Base-by-base conservation (phyloP, 2,113 vertebrate genomes). In the Piliocolobus tephrosceles region DNA sequence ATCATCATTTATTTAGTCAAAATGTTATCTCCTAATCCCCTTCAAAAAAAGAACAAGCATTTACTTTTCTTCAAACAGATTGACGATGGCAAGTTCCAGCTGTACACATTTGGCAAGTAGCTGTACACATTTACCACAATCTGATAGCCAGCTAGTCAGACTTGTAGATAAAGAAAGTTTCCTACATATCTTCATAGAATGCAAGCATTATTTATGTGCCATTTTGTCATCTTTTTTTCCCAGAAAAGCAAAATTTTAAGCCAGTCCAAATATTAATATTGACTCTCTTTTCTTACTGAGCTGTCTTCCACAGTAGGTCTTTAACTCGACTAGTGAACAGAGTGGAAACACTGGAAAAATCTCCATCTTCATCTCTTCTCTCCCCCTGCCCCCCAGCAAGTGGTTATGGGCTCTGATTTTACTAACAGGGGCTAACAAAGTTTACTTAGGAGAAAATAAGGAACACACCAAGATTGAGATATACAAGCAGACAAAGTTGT, bases 31-130 rank as follows among this genome's bases (percentile, higher is more conserved):
- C 94, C 91, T 92, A 83, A 73, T 64, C 64, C 43, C 32, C 52
- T 30, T 66, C 88, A 89, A 84, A 94, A 22, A 52, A 47, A 55
- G 92, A 98, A 78, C 79, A 97, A 97, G 96, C 94, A 90, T 85
- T 96, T 97, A 84, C 97, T 97, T 98, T 96, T 98, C 87, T 98
- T 95, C 97, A 97, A 89, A 97, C 95, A 98, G 95, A 38, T 92
- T 96, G 95, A 97, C 92, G 92, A 47, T 97, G 81, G 91, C 81
- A 95, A 98, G 72, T 97, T 97, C 83, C 96, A 98, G 97, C 95
- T 82, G 20, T 55, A 94, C 58, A 66, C 88, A 81, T 92, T 96
- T 98, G 92, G 90, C 97, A 89, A 94, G 94, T 88, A 72, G 86
- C 66, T 68, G 32, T 18, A 35, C 16, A 68, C 43, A 40, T 96